Base-by-base conservation (phyloP, 2,113 vertebrate species). In the Alectura lathami region DNA sequence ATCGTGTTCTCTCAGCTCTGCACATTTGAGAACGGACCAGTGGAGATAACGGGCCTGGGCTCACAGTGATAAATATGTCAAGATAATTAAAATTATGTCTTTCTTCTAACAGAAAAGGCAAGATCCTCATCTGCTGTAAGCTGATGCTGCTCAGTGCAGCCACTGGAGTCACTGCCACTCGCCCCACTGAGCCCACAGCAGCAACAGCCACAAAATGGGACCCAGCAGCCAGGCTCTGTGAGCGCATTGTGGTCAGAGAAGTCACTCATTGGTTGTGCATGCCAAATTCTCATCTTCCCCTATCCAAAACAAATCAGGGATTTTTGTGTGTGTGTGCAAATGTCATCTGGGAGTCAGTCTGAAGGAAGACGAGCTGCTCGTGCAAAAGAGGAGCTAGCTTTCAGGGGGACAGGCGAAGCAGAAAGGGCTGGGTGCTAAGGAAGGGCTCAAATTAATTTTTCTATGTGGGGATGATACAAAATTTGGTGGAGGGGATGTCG, bases 211-310 rank as follows among this genome's bases (percentile, higher is more conserved):
- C 6, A 56, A 53, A 81, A 73, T 13, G 91, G 72, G 50, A 29
- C 10, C 70, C 42, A 47, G 83, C 50, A 66, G 48, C 43, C 57
- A 78, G 83, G 56, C 86, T 88, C 66, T 82, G 88, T 1, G 3
- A 91, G 63, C 2, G 24, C 76, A 83, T 56, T 0, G 0, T 53
- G 79, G 88, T 88, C 88, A 70, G 72, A 81, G 62, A 90, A 86
- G 85, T 94, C 48, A 0, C 48, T 32, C 8, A 29, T 75, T 56
- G 40, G 79, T 4, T 47, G 16, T 14, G 7, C 2, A 6, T 66
- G 95, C 88, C 95, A 96, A 47, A 93, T 95, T 96, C 94, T 86
- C 90, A 88, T 96, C 89, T 86, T 73, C 86, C 86, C 24, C 74
- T 48, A 66, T 94, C 91, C 94, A 96, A 92, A 85, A 91, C 40